phyloP scores from a whole-genome alignment of 2,113 vertebrate species.

The Riparia riparia region DNA sequence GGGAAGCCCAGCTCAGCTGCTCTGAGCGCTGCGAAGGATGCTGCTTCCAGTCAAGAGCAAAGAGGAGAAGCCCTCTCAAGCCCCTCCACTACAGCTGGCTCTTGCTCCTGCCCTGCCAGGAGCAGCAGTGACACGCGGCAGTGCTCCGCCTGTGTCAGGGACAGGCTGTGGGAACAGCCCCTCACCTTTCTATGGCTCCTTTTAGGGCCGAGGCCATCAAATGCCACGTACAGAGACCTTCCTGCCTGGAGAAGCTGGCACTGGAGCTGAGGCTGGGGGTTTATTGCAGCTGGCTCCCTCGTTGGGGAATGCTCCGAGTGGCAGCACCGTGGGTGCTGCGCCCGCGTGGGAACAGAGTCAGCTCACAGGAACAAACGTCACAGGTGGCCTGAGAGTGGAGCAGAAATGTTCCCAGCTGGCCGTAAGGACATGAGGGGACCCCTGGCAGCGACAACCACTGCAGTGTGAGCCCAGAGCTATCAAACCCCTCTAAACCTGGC shows the following conservation, averaged over 20 bases:
- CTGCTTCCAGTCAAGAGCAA: not conserved
- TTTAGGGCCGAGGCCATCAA: not conserved
- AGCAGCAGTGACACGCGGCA: rapidly evolving
- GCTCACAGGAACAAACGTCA: not conserved
- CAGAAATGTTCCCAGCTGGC: not conserved
- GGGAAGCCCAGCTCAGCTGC: not conserved
- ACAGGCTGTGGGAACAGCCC: not conserved
- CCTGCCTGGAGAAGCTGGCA: not conserved
- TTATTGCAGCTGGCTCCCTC: not conserved
- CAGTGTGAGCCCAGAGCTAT: not conserved
- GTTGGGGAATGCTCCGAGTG: rapidly evolving
- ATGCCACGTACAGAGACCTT: not conserved
- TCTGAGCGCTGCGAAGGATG: rapidly evolving
- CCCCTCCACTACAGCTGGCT: rapidly evolving
- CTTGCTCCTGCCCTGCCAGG: rapidly evolving
- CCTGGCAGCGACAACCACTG: not conserved
- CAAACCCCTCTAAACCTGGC: not conserved
- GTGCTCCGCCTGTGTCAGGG: rapidly evolving
- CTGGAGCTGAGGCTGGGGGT: not conserved
- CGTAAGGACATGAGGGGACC: not conserved
- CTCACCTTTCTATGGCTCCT: not conserved
- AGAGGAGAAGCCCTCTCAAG: not conserved
- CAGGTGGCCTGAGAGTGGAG: rapidly evolving
- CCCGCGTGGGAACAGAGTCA: rapidly evolving
- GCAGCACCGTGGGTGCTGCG: rapidly evolving